Evolutionary conservation across 2,797 vertebrate species (phyloP).

Genomic region (Mionectes olivaceus): DNA sequence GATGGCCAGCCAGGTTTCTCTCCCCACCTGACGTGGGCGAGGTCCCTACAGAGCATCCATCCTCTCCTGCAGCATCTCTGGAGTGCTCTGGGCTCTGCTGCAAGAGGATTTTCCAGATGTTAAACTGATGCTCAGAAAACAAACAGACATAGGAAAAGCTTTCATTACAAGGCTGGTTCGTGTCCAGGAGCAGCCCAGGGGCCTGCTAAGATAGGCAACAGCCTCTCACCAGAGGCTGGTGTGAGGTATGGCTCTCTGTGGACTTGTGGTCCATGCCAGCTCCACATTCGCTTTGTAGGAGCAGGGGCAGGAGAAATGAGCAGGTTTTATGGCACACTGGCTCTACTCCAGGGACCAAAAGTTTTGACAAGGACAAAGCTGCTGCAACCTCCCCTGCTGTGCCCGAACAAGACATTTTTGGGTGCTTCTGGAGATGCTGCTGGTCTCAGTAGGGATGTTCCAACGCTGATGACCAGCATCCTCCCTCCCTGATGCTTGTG

Average conservation of each 20-base stretch:
- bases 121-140: not conserved
- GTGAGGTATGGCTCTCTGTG: not conserved
- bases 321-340: not conserved
- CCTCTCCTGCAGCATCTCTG: not conserved
- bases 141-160: not conserved
- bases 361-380: not conserved
- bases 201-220: not conserved
- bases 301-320: not conserved
- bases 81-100: not conserved
- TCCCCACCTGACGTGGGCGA: not conserved
- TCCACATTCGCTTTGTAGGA: not conserved
- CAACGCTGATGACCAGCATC: not conserved
- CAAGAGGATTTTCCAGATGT: not conserved
- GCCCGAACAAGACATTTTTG: not conserved
- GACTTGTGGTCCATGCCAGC: not conserved
- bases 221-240: not conserved
- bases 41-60: not conserved
- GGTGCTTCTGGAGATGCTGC: not conserved
- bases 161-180: not conserved
- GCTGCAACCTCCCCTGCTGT: not conserved
- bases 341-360: not conserved
- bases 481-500: not conserved
- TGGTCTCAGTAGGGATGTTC: not conserved
- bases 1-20: not conserved
- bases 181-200: not conserved